phyloP scores from a whole-genome alignment of 53 echinoderm and acorn worm species.

The Paracentrotus lividus region DNA sequence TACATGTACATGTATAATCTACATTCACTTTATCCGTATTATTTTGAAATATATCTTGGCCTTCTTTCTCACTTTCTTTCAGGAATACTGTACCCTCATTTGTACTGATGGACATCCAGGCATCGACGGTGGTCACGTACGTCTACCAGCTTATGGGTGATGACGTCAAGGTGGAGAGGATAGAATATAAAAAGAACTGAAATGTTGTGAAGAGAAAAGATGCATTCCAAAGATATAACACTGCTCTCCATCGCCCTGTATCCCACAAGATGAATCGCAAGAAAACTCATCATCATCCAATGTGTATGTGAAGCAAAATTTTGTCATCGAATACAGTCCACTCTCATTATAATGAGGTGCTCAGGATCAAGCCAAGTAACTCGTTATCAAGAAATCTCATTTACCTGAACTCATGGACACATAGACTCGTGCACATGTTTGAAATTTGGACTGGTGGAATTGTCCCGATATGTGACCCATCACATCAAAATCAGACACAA shows the following conservation, averaged over 20 bases:
- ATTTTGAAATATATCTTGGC: too few relatives aligned
- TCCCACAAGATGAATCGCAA: not conserved
- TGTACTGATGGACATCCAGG: conserved; percentile 99
- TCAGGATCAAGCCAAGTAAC: too few relatives aligned
- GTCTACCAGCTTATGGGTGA: conserved; percentile 98
- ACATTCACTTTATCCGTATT: too few relatives aligned
- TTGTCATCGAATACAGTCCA: not conserved
- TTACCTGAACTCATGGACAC: too few relatives aligned
- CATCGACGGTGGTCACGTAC: conserved; percentile 98
- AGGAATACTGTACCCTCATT: conserved; percentile 92
- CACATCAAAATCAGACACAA: too few relatives aligned
- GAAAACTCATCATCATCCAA: not conserved
- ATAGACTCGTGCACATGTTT: too few relatives aligned
- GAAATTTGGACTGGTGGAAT: too few relatives aligned
- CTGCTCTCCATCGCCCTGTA: not conserved
- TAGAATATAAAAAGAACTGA: conserved; percentile 99
- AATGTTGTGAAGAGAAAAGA: conserved; percentile 6
- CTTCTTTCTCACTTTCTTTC: not conserved
- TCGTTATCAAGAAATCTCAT: too few relatives aligned
- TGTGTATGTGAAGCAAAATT: not conserved
- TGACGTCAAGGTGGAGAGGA: conserved; percentile 99
- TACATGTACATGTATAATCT: too few relatives aligned
- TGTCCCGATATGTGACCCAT: too few relatives aligned
- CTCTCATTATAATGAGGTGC: too few relatives aligned
- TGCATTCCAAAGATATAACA: conserved; percentile 41